Percentiles rank a stretch among this genome's conserved stretches.
phyloP scores from a whole-genome alignment of 2,113 vertebrate species.

The Sapajus apella region DNA sequence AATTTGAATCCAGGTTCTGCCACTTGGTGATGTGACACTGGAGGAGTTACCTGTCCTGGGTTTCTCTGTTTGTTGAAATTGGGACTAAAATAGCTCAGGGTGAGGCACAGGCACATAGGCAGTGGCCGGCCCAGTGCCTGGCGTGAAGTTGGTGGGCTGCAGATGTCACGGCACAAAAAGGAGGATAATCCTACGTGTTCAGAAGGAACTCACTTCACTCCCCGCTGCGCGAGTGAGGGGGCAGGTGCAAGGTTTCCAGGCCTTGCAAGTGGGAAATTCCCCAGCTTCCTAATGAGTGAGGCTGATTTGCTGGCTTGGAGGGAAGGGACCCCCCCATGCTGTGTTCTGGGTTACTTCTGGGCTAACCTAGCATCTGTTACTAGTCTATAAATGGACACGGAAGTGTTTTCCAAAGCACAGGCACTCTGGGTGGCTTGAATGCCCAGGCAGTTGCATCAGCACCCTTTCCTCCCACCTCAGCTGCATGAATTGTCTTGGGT shows the following conservation, averaged over 20 bases:
- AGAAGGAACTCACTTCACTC: background rate
- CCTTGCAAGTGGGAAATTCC: background rate
- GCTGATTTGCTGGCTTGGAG: background rate
- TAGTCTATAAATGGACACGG: background rate
- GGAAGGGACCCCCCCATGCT: background rate
- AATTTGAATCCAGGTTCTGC: background rate
- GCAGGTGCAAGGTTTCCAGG: background rate
- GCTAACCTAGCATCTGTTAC: background rate
- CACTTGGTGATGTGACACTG: background rate
- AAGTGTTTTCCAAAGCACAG: background rate
- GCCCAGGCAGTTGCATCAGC: background rate
- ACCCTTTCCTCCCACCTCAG: background rate
- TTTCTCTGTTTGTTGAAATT: background rate
- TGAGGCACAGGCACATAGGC: background rate
- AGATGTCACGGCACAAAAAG: background rate
- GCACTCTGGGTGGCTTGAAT: background rate
- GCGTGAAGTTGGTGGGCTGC: rapidly evolving
- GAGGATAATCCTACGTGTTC: background rate
- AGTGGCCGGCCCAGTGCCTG: background rate
- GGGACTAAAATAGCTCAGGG: background rate
- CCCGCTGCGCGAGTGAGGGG: rapidly evolving
- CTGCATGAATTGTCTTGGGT: background rate
- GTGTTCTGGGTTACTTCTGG: background rate
- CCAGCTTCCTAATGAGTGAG: background rate
- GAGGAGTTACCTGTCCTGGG: background rate